Conservation (phyloP, 2,888 invertebrate genomes). For the Lithophane leautieri region DNA sequence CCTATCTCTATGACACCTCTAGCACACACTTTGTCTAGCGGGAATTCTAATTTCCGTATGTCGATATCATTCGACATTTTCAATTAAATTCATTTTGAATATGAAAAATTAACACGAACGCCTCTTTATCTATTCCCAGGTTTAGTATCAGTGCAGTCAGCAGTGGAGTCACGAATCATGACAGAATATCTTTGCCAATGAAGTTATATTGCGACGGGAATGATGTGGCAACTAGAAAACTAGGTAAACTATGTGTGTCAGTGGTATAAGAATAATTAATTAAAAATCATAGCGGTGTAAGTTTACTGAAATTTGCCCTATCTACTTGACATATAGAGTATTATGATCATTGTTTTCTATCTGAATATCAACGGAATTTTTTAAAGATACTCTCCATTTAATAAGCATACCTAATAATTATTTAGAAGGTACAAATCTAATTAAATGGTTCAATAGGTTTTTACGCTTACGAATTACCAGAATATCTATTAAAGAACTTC, state of each 20-base stretch:
- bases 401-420: not conserved
- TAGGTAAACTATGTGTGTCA: not conserved
- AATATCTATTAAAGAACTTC: not conserved
- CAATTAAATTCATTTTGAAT: slow-evolving; percentile 25
- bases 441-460: slow-evolving; percentile 15
- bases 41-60: slow-evolving; percentile 43
- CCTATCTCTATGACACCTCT: slow-evolving; percentile 42
- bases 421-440: slow-evolving; percentile 6
- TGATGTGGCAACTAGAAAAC: slow-evolving; percentile 1
- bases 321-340: too few relatives aligned
- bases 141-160: not conserved
- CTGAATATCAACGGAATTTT: not conserved
- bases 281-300: not conserved
- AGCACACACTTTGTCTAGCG: slow-evolving; percentile 39
- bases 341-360: not conserved
- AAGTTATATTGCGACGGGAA: not conserved
- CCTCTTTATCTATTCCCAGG: not conserved
- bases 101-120: slow-evolving; percentile 22
- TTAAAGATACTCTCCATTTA: not conserved
- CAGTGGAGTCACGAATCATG: not conserved
- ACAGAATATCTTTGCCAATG: not conserved
- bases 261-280: not conserved
- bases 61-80: slow-evolving; percentile 35
- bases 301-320: not conserved
- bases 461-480: not conserved